phyloP scores from a whole-genome alignment of 2,797 vertebrate species.

The Bovichtus diacanthus region DNA sequence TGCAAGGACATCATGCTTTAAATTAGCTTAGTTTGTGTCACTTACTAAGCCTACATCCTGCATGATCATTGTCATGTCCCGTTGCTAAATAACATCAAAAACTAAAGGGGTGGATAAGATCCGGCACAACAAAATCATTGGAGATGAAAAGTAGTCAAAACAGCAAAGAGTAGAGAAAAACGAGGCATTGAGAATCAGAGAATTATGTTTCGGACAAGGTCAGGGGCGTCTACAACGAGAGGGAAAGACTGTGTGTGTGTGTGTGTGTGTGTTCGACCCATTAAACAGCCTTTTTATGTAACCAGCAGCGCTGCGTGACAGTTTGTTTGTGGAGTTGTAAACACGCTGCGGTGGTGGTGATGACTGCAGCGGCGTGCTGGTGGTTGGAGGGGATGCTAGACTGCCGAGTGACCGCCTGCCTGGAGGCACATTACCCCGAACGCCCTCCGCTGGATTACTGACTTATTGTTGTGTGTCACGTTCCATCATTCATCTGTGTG shows the following conservation, averaged over 20 bases:
- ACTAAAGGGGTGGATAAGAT: too few relatives aligned
- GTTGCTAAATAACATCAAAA: too few relatives aligned
- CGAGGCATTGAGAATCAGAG: not conserved
- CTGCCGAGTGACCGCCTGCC: slow-evolving; percentile 34
- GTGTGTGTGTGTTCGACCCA: slow-evolving; percentile 22
- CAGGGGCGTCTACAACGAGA: not conserved
- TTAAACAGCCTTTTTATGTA: slow-evolving; percentile 58
- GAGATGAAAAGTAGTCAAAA: slow-evolving; percentile 1
- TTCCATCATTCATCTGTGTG: slow-evolving; percentile 58
- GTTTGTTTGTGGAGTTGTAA: slow-evolving; percentile 71
- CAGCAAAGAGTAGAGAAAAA: not conserved
- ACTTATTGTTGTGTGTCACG: slow-evolving; percentile 59
- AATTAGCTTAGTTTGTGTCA: not conserved
- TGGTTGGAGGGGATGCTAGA: slow-evolving; percentile 40
- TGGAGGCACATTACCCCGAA: slow-evolving; percentile 55
- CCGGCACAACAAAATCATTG: too few relatives aligned
- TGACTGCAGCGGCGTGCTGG: slow-evolving; percentile 37
- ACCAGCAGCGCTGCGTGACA: slow-evolving; percentile 52
- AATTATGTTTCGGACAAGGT: not conserved
- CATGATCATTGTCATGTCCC: too few relatives aligned
- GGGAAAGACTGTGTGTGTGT: not conserved
- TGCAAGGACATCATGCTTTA: not conserved
- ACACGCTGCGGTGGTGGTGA: slow-evolving; percentile 55
- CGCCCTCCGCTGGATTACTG: slow-evolving; percentile 54
- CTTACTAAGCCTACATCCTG: too few relatives aligned